Evolutionary conservation across 2,797 vertebrate species (phyloP), one percentile per base, ranked within the genome.

Genomic region (Eutrigla gurnardus): DNA sequence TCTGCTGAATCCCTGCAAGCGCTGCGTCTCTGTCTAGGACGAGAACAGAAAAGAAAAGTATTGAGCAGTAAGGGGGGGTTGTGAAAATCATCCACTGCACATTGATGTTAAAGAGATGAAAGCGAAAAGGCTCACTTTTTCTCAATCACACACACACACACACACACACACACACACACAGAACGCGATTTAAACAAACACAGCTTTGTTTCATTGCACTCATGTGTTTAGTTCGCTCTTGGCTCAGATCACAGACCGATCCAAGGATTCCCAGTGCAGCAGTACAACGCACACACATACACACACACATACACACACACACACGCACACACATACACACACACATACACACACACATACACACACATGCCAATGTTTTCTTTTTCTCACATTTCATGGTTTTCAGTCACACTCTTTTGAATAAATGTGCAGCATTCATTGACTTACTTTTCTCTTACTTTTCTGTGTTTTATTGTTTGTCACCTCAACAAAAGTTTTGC

Each of bases 121-220:
- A 47, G 7, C 55, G 63, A 42, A 36, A 46, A 17, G 17, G 33
- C 52, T 6, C 32, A 25, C 37, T 61, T 49, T 61, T 49, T 54
- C 55, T n/a, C 55, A 12, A 35, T 5, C 61, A 63, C 61, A 40
- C 46, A 35, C 47, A 66, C 40, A 55, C n/a, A 36, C 46, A 35
- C 47, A 66, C 40, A 55, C n/a, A 36, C 25, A 25, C 25, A 25
- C n/a, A n/a, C 46, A 35, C 47, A 66, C 40, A 55, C n/a, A 36
- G 46, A 73, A 54, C 55, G 47, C 62, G 33, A 67, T 73, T 81
- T 61, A 82, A 82, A 73, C 69, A 81, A 78, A 88, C 71, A 74
- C 73, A 73, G 70, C 70, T 83, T 86, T 83, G 75, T 88, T 67
- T 83, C 45, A 80, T 83, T 72, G 65, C 17, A 11, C 70, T 75